phyloP scores from a whole-genome alignment of 2,888 invertebrate genomes.

The Synanthedon andrenaeformis region DNA sequence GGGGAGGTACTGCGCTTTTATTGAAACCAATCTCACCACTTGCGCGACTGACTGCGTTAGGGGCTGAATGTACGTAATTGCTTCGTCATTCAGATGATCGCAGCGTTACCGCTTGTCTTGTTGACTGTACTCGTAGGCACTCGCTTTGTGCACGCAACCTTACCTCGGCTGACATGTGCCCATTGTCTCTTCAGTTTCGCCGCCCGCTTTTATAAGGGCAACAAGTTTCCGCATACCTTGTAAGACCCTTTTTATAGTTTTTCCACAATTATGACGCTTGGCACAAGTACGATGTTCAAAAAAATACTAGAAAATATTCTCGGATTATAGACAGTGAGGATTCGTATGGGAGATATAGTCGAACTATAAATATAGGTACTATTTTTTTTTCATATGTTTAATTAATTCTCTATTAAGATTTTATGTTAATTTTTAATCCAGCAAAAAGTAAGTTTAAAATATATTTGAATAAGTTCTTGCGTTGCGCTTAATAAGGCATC shows the following conservation, averaged over 20 bases:
- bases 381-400: too few relatives aligned
- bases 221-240: conserved; percentile 27
- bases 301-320: not conserved
- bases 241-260: not conserved
- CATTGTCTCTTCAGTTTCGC: conserved; percentile 41
- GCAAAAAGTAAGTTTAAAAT: too few relatives aligned
- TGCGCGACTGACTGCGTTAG: conserved; percentile 56
- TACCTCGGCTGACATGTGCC: conserved; percentile 46
- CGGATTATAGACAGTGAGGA: too few relatives aligned
- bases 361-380: too few relatives aligned
- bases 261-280: not conserved
- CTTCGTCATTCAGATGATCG: conserved; percentile 66
- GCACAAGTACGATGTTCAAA: not conserved
- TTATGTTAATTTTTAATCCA: too few relatives aligned
- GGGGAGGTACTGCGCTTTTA: conserved; percentile 64
- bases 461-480: too few relatives aligned
- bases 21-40: conserved; percentile 68
- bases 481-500: too few relatives aligned
- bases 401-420: too few relatives aligned
- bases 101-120: conserved; percentile 57
- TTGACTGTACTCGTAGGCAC: conserved; percentile 49
- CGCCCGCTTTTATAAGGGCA: conserved; percentile 41
- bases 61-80: conserved; percentile 64
- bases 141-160: conserved; percentile 51
- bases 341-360: too few relatives aligned